These are phyloP conservation scores for Choloepus didactylus DNA, from an alignment of 2,797 vertebrate genomes.

Conservation along the genomic window DNA sequence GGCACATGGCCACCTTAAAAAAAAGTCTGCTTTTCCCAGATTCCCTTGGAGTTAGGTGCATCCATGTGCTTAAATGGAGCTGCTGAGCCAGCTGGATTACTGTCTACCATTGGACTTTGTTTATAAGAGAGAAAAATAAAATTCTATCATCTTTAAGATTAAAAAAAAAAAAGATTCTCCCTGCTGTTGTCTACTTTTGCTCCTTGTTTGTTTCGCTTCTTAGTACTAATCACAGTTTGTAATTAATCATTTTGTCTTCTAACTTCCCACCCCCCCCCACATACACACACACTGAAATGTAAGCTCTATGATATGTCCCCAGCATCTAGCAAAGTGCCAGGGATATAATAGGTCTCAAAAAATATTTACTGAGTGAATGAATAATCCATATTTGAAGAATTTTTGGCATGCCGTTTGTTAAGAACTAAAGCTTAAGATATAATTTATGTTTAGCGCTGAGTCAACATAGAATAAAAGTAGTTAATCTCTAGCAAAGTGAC, in stretches of 20 bases:
- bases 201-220: too few relatives aligned
- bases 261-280: too few relatives aligned
- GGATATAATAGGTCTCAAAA: not conserved
- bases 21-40: not conserved
- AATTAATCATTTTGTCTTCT: too few relatives aligned
- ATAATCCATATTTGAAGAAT: constrained; percentile 9
- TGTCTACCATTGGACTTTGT: not conserved
- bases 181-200: too few relatives aligned
- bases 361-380: not conserved
- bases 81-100: not conserved
- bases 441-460: not conserved
- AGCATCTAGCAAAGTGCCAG: not conserved
- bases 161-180: too few relatives aligned
- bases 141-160: not conserved
- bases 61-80: not conserved
- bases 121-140: not conserved
- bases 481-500: not conserved
- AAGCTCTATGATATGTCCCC: too few relatives aligned
- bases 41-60: not conserved
- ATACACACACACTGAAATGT: too few relatives aligned
- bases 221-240: too few relatives aligned
- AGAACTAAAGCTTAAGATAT: not conserved
- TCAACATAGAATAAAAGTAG: constrained; percentile 15
- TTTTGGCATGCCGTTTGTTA: not conserved
- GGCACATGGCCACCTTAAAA: not conserved